Base-by-base conservation (phyloP, 2,888 invertebrate genomes). In the Drosophila subquinaria region DNA sequence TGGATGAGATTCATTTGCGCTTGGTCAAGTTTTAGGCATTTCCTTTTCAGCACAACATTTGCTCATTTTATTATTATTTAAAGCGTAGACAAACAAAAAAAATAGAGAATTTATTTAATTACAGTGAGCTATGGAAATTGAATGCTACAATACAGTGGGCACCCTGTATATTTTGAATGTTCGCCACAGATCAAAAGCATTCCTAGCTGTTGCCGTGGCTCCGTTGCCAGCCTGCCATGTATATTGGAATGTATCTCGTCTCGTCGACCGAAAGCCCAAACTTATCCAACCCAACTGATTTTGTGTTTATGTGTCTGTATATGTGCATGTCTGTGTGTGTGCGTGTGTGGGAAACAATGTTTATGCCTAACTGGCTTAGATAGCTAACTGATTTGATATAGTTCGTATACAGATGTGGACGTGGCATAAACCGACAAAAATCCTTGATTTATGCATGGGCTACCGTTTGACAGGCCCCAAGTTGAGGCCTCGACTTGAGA, bases 381-480 rank as follows among this genome's bases (percentile, higher is more conserved):
- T 75, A 73, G 61, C 80, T 76, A 76, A 68, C 77, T 76, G 71
- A 76, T 79, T 79, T 71, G 72, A 69, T 71, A 69, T 77, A 76
- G 73, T 73, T 69, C 43, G 74, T 59, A 60, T 56, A 8, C 30
- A 30, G 30, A 64, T 69, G 62, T 65, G 47, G 43, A 70, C 61
- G 13, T 30, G 56, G 78, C 66, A 72, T 73, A 65, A 69, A 52
- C 42, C 56, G 48, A 38, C 57, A 77, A 69, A 84, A 85, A 88
- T 87, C 88, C 87, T 87, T 87, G 87, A 87, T 87, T 87, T 87
- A 87, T 87, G 89, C 88, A 69, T 61, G 79, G 79, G 89, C 87
- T 87, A 89, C 87, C 71, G 87, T 87, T 87, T 87, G 89, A 88
- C 86, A 87, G 88, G 20, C 56, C 74, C 56, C 23, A 30, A 56